These are phyloP conservation scores for Gymnarchus niloticus DNA, from an alignment of 2,113 vertebrate genomes.

Conservation along the genomic window DNA sequence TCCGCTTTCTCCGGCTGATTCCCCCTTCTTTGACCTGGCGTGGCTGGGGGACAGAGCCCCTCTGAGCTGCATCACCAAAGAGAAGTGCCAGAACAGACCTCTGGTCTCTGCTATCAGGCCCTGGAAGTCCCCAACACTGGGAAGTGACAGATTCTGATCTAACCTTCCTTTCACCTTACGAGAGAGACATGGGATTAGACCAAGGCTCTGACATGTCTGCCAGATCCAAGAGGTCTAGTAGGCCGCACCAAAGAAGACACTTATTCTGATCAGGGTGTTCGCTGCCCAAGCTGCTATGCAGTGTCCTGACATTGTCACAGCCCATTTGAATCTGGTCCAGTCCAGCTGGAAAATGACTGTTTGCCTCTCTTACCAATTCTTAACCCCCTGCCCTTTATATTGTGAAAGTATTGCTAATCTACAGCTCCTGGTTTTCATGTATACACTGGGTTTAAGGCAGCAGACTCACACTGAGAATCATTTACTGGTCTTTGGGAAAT, in stretches of 20 bases:
- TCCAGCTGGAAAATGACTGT: background rate
- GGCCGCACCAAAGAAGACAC: background rate
- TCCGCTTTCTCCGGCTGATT: conserved; percentile 54
- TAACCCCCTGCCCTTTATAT: background rate
- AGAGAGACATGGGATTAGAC: background rate
- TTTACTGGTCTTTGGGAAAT: background rate
- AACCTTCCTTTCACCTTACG: background rate
- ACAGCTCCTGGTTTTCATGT: background rate
- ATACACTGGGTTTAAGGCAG: too few relatives aligned
- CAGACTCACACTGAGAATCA: background rate
- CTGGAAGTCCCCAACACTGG: background rate
- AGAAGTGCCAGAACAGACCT: conserved; percentile 39
- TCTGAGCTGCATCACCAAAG: conserved; percentile 54
- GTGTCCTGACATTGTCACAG: background rate
- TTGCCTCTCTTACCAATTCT: too few relatives aligned
- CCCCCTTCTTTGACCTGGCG: conserved; percentile 57
- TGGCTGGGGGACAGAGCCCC: conserved; percentile 50
- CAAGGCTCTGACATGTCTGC: too few relatives aligned
- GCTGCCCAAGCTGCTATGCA: background rate
- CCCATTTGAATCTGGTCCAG: background rate
- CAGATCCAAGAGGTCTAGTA: background rate
- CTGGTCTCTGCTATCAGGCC: background rate
- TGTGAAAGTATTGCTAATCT: background rate
- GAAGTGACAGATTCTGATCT: background rate
- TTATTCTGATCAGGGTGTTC: background rate